Percentiles rank a stretch among this genome's conserved stretches.
Conservation (phyloP, 2,113 vertebrate genomes). For the Chroicocephalus ridibundus region DNA sequence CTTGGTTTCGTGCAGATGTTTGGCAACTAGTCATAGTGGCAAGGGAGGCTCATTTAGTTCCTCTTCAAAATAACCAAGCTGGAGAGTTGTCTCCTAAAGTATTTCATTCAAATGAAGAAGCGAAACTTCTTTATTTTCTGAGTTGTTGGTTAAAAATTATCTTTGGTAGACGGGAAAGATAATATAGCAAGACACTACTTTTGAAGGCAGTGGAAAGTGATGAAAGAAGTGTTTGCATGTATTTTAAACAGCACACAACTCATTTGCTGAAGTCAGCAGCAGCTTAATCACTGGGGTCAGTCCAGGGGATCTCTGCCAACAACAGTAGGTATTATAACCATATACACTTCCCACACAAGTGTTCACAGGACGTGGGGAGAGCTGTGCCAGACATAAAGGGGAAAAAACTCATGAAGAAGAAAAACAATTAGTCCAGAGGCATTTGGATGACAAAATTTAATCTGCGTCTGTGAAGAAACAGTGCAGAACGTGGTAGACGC, state of each 20-base stretch:
- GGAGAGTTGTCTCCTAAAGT: background rate
- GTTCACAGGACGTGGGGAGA: background rate
- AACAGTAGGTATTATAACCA: background rate
- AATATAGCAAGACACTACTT: background rate
- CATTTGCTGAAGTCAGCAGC: slow-evolving; percentile 18
- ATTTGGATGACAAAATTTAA: background rate
- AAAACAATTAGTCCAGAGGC: background rate
- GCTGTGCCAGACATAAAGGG: background rate
- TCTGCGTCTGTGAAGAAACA: background rate
- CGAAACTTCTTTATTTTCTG: background rate
- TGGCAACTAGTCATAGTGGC: background rate
- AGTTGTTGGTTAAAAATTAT: background rate
- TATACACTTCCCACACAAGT: background rate
- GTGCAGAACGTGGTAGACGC: background rate
- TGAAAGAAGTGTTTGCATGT: background rate
- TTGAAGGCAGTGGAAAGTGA: background rate
- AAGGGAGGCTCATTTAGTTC: background rate
- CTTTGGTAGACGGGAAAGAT: background rate
- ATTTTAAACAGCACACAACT: background rate
- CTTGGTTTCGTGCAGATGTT: background rate
- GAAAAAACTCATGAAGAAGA: background rate
- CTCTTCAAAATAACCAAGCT: background rate
- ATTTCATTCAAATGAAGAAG: background rate
- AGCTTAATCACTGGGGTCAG: slow-evolving; percentile 23
- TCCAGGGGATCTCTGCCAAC: background rate